Conservation (phyloP, 1,140 invertebrate species). For the Plectrocnemia conspersa region DNA sequence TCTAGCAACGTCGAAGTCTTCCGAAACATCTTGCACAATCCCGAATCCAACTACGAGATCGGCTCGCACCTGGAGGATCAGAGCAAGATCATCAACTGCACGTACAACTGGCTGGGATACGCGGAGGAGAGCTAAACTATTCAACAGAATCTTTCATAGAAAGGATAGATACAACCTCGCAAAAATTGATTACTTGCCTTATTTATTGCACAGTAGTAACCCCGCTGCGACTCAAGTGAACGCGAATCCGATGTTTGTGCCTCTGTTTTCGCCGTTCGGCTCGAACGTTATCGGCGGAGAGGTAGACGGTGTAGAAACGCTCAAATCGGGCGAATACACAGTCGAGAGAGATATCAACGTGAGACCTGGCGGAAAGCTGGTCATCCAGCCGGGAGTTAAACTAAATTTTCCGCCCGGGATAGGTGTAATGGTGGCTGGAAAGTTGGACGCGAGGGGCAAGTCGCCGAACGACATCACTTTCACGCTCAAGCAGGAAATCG, state of each 20-base stretch:
- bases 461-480: constrained; percentile 71
- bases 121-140: constrained; percentile 72
- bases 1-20: constrained; percentile 87
- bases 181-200: constrained; percentile 80
- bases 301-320: constrained; percentile 78
- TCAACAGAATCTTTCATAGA: constrained; percentile 77
- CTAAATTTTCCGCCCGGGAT: constrained; percentile 84
- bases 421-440: constrained; percentile 94
- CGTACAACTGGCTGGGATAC: constrained; percentile 89
- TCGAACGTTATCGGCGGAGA: constrained; percentile 77
- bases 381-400: constrained; percentile 80
- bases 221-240: constrained; percentile 73
- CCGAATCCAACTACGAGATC: constrained; percentile 85
- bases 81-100: constrained; percentile 88
- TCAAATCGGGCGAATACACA: constrained; percentile 74
- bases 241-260: constrained; percentile 67
- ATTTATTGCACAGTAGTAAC: constrained; percentile 77
- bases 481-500: constrained; percentile 69
- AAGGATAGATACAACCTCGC: constrained; percentile 91
- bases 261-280: constrained; percentile 64
- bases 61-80: constrained; percentile 93
- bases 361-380: constrained; percentile 78
- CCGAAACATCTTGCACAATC: constrained; percentile 91
- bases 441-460: constrained; percentile 75
- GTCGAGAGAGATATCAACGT: constrained; percentile 90